phyloP scores from a whole-genome alignment of 2,113 vertebrate species.

The Prolemur simus region DNA sequence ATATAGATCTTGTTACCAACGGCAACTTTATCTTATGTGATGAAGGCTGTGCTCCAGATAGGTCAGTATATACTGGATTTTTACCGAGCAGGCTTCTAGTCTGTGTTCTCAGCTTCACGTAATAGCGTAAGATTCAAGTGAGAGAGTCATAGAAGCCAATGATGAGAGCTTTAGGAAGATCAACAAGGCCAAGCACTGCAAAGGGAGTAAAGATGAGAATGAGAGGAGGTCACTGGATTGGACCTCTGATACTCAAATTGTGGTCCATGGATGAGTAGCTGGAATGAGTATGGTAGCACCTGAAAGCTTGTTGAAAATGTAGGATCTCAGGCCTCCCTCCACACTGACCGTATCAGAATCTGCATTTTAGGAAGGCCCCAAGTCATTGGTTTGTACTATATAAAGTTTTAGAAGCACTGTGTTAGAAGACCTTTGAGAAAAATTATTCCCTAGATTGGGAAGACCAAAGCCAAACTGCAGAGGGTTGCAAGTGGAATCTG shows the following conservation, averaged over 20 bases:
- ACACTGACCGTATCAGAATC: neutral
- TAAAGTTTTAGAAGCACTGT: constrained; percentile 10
- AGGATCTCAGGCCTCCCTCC: neutral
- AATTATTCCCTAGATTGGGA: neutral
- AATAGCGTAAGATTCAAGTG: neutral
- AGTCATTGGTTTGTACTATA: neutral
- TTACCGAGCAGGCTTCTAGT: neutral
- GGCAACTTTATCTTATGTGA: neutral
- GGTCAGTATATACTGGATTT: neutral
- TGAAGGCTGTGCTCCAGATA: neutral
- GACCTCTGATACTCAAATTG: neutral
- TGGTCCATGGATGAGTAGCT: neutral
- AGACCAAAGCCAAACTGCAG: neutral
- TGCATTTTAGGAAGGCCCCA: neutral
- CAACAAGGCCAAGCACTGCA: neutral
- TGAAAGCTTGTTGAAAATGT: constrained; percentile 16
- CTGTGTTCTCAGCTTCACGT: neutral
- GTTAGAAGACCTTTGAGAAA: constrained; percentile 35
- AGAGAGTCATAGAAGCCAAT: neutral
- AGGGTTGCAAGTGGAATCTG: neutral
- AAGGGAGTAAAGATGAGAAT: neutral
- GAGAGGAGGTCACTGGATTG: neutral
- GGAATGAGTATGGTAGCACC: neutral
- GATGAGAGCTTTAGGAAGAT: constrained; percentile 6
- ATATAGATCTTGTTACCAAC: neutral